Evolutionary conservation across 2,113 vertebrate species (phyloP).

Genomic region (Agapornis roseicollis): DNA sequence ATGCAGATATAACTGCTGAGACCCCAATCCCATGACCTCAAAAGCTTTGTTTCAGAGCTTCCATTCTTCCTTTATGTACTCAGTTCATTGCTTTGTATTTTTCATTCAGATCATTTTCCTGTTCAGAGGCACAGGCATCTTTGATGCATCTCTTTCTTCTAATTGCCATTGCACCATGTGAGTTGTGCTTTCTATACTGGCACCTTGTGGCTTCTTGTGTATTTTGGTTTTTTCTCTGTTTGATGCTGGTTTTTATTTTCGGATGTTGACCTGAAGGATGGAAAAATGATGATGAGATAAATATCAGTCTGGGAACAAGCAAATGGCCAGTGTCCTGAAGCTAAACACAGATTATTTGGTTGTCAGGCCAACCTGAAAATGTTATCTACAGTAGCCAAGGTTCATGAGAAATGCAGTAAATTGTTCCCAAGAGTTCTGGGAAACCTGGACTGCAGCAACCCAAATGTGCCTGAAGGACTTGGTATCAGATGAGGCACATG

Average conservation of each 20-base stretch:
- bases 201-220: not conserved
- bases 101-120: conserved; percentile 26
- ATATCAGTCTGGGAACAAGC: conserved; percentile 34
- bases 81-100: conserved; percentile 36
- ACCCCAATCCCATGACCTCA: conserved; percentile 61
- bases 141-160: conserved; percentile 24
- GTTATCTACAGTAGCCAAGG: conserved; percentile 44
- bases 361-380: conserved; percentile 64
- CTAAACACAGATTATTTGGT: conserved; percentile 55
- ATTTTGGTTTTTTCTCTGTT: not conserved
- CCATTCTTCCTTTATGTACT: conserved; percentile 45
- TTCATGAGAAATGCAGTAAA: conserved; percentile 59
- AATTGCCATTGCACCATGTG: not conserved
- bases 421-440: conserved; percentile 46
- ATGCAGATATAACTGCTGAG: conserved; percentile 53
- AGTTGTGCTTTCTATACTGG: not conserved
- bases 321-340: conserved; percentile 17
- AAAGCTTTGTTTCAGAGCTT: conserved; percentile 60
- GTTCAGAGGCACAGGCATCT: not conserved
- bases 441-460: not conserved
- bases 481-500: not conserved
- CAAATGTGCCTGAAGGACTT: not conserved
- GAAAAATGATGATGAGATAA: conserved; percentile 35
- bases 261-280: not conserved
- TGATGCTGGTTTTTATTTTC: not conserved